Percentiles rank a stretch among this genome's conserved stretches.
Evolutionary conservation across 2,888 invertebrate species (phyloP).

Genomic region (Microlaimidae sp.): DNA sequence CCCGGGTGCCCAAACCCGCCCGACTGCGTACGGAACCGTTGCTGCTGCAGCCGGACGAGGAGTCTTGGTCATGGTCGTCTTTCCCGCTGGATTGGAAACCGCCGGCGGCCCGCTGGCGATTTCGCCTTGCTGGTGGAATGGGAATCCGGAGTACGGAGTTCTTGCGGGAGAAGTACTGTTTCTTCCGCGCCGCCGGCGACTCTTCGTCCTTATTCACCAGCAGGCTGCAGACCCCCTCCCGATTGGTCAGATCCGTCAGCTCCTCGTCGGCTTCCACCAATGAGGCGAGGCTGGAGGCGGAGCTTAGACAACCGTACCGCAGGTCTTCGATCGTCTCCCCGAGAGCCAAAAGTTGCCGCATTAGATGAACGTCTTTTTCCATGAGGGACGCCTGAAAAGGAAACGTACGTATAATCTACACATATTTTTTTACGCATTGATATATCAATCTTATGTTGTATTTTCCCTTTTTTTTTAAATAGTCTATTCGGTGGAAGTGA

Average conservation of each 20-base stretch:
- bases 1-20: too few relatives aligned
- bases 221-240: slow-evolving; percentile 14
- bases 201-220: background rate
- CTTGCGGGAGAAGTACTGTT: slow-evolving; percentile 31
- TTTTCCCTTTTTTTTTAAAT: too few relatives aligned
- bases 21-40: too few relatives aligned
- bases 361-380: slow-evolving; percentile 11
- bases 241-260: slow-evolving; percentile 15
- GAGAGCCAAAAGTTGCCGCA: slow-evolving; percentile 12
- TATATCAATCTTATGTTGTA: too few relatives aligned
- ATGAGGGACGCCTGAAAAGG: slow-evolving; percentile 10
- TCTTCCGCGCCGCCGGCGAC: slow-evolving; percentile 9
- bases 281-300: background rate
- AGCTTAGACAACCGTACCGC: background rate
- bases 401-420: too few relatives aligned
- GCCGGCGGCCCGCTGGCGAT: too few relatives aligned
- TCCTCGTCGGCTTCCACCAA: background rate
- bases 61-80: too few relatives aligned
- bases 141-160: slow-evolving; percentile 32
- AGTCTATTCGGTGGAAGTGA: too few relatives aligned
- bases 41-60: too few relatives aligned
- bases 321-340: slow-evolving; percentile 7
- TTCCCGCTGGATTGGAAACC: too few relatives aligned
- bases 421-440: too few relatives aligned
- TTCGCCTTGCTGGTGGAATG: too few relatives aligned